These are phyloP conservation scores for Phalangium opilio DNA, from an alignment of 2,888 invertebrate species.

Conservation along the genomic window DNA sequence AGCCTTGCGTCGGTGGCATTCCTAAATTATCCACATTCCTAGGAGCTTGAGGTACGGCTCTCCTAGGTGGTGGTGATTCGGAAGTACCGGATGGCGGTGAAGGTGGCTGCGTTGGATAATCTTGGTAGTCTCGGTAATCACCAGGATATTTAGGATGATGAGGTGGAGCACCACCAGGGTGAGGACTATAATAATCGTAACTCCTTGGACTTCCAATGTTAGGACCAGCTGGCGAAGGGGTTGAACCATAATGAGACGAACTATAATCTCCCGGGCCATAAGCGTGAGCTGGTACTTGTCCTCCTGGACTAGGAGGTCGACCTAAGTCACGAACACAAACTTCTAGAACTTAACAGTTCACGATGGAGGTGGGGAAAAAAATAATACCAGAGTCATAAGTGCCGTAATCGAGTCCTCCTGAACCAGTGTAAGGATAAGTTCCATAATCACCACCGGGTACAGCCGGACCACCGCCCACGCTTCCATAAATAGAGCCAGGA, in stretches of 20 bases:
- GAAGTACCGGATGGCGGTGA: conserved; percentile 16
- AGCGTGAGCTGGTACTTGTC: conserved; percentile 20
- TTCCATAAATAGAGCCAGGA: neutral
- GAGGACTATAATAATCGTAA: conserved; percentile 11
- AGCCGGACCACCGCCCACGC: neutral
- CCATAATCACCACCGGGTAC: conserved; percentile 9
- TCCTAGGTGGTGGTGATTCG: conserved; percentile 16
- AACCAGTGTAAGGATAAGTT: conserved; percentile 11
- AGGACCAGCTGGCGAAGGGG: conserved; percentile 12
- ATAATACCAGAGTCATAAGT: conserved; percentile 20
- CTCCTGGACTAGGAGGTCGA: conserved; percentile 23
- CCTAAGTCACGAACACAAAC: conserved; percentile 5
- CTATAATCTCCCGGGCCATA: conserved; percentile 12
- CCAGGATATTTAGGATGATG: neutral
- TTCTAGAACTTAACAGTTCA: too few relatives aligned
- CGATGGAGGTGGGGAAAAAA: neutral
- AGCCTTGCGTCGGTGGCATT: conserved; percentile 40
- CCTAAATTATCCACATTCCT: conserved; percentile 12
- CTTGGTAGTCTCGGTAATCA: conserved; percentile 16
- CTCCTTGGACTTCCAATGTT: conserved; percentile 5
- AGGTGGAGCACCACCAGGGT: neutral
- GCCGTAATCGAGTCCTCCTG: conserved; percentile 20
- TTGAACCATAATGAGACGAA: conserved; percentile 10
- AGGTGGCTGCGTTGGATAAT: conserved; percentile 13
- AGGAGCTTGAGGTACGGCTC: conserved; percentile 22